phyloP scores from a whole-genome alignment of 53 echinoderm and acorn worm species.

The Patiria pectinifera region DNA sequence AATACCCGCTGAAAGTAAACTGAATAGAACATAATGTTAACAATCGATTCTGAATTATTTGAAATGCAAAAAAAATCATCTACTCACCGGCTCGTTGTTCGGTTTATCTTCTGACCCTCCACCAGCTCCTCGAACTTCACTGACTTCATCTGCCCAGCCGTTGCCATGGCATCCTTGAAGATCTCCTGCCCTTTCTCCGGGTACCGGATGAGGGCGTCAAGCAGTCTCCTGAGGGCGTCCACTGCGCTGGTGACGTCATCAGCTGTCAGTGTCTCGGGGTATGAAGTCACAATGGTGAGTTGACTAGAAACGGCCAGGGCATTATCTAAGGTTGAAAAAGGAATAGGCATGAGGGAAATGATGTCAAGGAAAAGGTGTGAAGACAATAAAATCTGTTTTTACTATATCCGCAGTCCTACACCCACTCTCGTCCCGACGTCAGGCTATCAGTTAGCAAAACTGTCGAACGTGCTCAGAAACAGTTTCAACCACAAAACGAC shows the following conservation, averaged over 20 bases:
- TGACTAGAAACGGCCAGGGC: constrained; percentile 52
- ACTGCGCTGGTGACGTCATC: constrained; percentile 71
- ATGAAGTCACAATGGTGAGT: constrained; percentile 61
- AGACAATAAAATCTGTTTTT: too few relatives aligned
- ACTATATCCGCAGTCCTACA: too few relatives aligned
- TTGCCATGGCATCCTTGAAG: constrained; percentile 18
- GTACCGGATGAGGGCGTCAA: constrained; percentile 9
- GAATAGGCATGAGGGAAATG: not conserved
- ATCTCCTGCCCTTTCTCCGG: constrained; percentile 21
- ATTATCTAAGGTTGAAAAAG: constrained; percentile 55
- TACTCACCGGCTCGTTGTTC: constrained; percentile 16
- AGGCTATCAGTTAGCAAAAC: too few relatives aligned
- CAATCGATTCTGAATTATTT: too few relatives aligned
- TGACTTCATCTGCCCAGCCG: constrained; percentile 31
- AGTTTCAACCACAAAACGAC: too few relatives aligned
- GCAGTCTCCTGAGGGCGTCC: constrained; percentile 2
- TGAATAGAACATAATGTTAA: too few relatives aligned
- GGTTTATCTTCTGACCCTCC: constrained; percentile 3
- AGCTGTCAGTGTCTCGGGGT: constrained; percentile 41
- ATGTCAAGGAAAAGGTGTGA: not conserved
- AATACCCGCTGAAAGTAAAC: not conserved
- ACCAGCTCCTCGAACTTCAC: constrained; percentile 32
- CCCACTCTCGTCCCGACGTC: too few relatives aligned
- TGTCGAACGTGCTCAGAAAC: too few relatives aligned
- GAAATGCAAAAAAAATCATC: not conserved